phyloP scores from a whole-genome alignment of 2,888 invertebrate genomes.

The Molorchus minor region DNA sequence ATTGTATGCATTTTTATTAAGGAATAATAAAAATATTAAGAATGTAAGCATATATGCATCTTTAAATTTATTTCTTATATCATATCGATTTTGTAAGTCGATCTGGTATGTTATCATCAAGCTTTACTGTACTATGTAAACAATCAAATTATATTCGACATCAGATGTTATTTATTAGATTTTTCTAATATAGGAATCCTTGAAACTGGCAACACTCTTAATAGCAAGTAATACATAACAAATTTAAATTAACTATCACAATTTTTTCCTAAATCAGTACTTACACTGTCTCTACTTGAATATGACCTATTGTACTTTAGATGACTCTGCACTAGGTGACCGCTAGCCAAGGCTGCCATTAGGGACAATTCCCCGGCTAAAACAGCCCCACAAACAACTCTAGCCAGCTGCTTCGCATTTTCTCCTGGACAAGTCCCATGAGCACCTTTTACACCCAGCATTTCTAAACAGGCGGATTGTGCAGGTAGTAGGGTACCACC shows the following conservation, averaged over 20 bases:
- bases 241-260: constrained; percentile 20
- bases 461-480: constrained; percentile 88
- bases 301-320: constrained; percentile 88
- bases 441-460: constrained; percentile 83
- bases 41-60: too few species aligned
- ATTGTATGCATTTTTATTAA: too few species aligned
- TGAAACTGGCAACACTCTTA: too few species aligned
- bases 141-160: too few species aligned
- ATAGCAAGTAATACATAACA: not conserved
- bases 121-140: too few species aligned
- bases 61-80: too few species aligned
- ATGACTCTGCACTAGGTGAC: constrained; percentile 94
- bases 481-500: constrained; percentile 94
- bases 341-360: constrained; percentile 94
- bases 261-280: constrained; percentile 24
- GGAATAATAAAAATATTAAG: too few species aligned
- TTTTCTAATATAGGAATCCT: too few species aligned
- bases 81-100: too few species aligned
- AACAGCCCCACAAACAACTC: constrained; percentile 91
- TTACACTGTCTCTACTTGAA: constrained; percentile 41
- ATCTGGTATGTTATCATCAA: too few species aligned
- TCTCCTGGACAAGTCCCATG: constrained; percentile 78
- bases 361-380: constrained; percentile 95
- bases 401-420: constrained; percentile 86
- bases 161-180: too few species aligned